phyloP scores from a whole-genome alignment of 2,797 vertebrate species.

The Euthynnus affinis region DNA sequence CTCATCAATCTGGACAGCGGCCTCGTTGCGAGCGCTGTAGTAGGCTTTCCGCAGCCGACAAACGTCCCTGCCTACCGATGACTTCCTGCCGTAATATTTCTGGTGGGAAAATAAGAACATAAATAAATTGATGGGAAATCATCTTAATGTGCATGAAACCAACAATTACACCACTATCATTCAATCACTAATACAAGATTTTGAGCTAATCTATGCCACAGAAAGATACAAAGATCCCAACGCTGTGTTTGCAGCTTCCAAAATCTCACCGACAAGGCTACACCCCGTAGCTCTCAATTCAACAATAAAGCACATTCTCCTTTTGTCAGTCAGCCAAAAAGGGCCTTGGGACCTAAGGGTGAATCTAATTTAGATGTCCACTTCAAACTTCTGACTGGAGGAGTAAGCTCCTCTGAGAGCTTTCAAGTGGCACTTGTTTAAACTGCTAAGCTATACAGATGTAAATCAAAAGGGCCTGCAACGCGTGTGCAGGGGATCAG shows the following conservation, averaged over 20 bases:
- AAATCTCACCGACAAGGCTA: slow-evolving; percentile 7
- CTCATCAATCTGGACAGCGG: slow-evolving; percentile 96
- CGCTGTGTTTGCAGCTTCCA: slow-evolving; percentile 22
- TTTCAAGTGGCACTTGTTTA: slow-evolving; percentile 78
- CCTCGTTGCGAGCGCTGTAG: slow-evolving; percentile 95
- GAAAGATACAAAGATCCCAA: slow-evolving; percentile 24
- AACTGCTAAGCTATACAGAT: slow-evolving; percentile 70
- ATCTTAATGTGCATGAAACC: slow-evolving; percentile 23
- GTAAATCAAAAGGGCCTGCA: slow-evolving; percentile 68
- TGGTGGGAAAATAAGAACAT: slow-evolving; percentile 58
- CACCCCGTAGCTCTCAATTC: slow-evolving; percentile 23
- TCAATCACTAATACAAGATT: slow-evolving; percentile 19
- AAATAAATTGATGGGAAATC: slow-evolving; percentile 14
- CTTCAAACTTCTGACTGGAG: slow-evolving; percentile 65
- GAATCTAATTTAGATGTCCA: slow-evolving; percentile 68
- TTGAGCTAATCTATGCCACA: slow-evolving; percentile 19
- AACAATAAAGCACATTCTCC: slow-evolving; percentile 44
- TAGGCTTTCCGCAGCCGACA: slow-evolving; percentile 96
- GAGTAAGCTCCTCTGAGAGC: slow-evolving; percentile 65
- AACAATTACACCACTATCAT: slow-evolving; percentile 26
- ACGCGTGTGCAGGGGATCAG: slow-evolving; percentile 42
- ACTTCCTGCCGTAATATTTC: slow-evolving; percentile 98
- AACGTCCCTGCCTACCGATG: slow-evolving; percentile 93
- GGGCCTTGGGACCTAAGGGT: slow-evolving; percentile 26
- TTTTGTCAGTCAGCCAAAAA: slow-evolving; percentile 33